Evolutionary conservation across 2,888 invertebrate genomes (phyloP).

Genomic region (Microchrysa polita): DNA sequence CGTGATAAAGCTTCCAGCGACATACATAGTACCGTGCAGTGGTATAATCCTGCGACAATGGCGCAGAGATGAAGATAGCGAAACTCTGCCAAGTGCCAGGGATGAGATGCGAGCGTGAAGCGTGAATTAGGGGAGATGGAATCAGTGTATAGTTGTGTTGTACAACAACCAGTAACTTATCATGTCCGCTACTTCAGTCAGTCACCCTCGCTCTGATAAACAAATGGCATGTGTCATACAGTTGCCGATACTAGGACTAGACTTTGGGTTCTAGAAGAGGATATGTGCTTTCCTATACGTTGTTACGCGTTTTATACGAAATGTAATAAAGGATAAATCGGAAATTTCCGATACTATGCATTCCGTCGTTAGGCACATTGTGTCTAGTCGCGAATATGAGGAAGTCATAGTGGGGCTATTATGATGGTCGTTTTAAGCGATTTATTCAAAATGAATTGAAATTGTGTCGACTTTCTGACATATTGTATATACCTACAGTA

Average conservation of each 20-base stretch:
- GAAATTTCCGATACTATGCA: conserved; percentile 11
- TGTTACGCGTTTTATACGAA: not conserved
- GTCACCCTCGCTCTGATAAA: conserved; percentile 8
- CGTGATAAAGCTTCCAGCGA: conserved; percentile 24
- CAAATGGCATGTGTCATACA: conserved; percentile 33
- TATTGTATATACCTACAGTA: conserved; percentile 32
- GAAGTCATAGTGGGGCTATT: conserved; percentile 20
- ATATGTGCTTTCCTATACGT: conserved; percentile 5
- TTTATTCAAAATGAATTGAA: conserved; percentile 40
- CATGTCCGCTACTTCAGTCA: not conserved
- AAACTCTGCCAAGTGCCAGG: not conserved
- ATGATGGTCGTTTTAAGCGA: conserved; percentile 42
- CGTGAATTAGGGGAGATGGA: conserved; percentile 19
- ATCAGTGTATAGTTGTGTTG: not conserved
- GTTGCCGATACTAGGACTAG: not conserved
- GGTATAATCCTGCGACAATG: conserved; percentile 32
- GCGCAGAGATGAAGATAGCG: not conserved
- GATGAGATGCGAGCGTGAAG: not conserved
- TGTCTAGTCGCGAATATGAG: not conserved
- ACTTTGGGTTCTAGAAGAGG: too few relatives aligned
- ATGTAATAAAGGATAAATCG: conserved; percentile 27
- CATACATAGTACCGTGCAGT: too few relatives aligned
- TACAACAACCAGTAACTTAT: too few relatives aligned
- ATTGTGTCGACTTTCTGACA: conserved; percentile 42
- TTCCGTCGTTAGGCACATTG: not conserved